A percentile compares a stretch with the other conserved stretches of the same genome.
phyloP scores from a whole-genome alignment of 2,113 vertebrate genomes.

The Falcunculus frontatus region DNA sequence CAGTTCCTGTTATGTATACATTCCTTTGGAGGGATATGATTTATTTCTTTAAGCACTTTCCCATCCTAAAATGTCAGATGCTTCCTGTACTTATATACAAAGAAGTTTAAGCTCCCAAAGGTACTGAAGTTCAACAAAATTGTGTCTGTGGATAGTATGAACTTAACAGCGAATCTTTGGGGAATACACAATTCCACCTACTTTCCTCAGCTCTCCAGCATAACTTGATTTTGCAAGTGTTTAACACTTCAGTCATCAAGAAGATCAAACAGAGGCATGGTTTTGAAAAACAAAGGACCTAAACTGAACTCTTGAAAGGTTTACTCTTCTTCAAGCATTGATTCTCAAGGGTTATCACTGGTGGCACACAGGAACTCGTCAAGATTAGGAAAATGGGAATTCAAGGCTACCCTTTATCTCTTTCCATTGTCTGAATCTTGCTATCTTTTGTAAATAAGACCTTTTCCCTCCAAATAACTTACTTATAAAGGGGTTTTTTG shows the following conservation, averaged over 20 bases:
- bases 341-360: constrained; percentile 51
- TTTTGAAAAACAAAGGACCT: constrained; percentile 7
- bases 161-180: neutral
- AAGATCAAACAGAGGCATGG: constrained; percentile 11
- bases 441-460: constrained; percentile 43
- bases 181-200: neutral
- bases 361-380: constrained; percentile 4
- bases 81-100: constrained; percentile 69
- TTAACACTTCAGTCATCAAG: neutral
- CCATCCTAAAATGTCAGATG: constrained; percentile 57
- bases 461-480: neutral
- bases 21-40: constrained; percentile 54
- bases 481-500: neutral
- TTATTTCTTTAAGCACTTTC: constrained; percentile 59
- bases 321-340: constrained; percentile 41
- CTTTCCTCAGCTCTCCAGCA: neutral
- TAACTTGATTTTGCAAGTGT: neutral
- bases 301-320: neutral
- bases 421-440: constrained; percentile 5
- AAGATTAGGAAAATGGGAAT: constrained; percentile 42
- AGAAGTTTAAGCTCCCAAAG: constrained; percentile 56
- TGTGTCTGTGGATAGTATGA: neutral
- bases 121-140: constrained; percentile 31
- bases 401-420: constrained; percentile 42
- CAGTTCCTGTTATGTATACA: constrained; percentile 52